Evolutionary conservation across 2,797 vertebrate species (phyloP).

Genomic region (Xyrichtys novacula): DNA sequence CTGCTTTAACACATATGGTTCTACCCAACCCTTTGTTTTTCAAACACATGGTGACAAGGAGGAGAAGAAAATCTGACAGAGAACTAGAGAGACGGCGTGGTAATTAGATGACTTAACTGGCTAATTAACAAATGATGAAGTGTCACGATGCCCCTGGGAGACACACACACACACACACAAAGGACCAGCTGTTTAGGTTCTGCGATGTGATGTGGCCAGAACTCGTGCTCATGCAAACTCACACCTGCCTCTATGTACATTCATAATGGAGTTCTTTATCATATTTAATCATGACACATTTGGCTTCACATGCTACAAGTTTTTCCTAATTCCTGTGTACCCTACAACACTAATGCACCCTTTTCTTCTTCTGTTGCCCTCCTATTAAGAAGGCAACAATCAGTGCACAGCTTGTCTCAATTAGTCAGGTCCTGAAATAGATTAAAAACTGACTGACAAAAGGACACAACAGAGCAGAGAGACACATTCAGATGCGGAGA

Average conservation of each 20-base stretch:
- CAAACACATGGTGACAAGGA: slow-evolving; percentile 34
- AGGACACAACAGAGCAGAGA: not conserved
- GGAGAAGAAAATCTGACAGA: slow-evolving; percentile 53
- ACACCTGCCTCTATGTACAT: slow-evolving; percentile 12
- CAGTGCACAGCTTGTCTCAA: not conserved
- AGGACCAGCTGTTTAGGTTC: slow-evolving; percentile 68
- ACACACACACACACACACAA: slow-evolving; percentile 18
- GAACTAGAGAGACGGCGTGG: slow-evolving; percentile 59
- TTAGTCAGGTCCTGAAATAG: not conserved
- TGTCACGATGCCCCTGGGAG: slow-evolving; percentile 69
- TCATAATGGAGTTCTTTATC: no score
- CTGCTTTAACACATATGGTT: slow-evolving; percentile 24
- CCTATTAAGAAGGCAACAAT: slow-evolving; percentile 1
- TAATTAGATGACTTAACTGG: slow-evolving; percentile 79
- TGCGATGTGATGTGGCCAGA: slow-evolving; percentile 53
- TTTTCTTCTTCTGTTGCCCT: not conserved
- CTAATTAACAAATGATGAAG: slow-evolving; percentile 80
- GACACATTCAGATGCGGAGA: not conserved
- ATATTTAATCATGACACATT: no score
- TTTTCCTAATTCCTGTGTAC: not conserved
- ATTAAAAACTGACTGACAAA: not conserved
- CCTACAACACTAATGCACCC: not conserved
- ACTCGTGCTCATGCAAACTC: slow-evolving; percentile 38
- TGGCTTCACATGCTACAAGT: not conserved
- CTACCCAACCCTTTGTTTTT: slow-evolving; percentile 37